Conservation (phyloP, 1,140 invertebrate species). For the Aleiodes sp. region DNA sequence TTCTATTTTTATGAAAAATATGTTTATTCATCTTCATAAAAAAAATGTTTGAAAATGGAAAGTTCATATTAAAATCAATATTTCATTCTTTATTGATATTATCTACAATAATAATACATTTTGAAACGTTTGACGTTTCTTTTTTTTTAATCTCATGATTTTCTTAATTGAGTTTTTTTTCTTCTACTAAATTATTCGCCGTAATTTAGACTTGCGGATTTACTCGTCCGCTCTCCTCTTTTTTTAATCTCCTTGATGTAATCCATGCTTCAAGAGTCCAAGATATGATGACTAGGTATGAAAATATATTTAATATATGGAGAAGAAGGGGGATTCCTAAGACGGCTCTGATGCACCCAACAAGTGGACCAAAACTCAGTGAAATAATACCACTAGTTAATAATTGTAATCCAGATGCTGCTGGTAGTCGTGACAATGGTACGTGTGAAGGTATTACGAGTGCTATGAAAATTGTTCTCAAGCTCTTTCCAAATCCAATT, state of each 20-base stretch:
- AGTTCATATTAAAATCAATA: too few relatives aligned
- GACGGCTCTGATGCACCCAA: slow-evolving; percentile 70
- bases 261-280: slow-evolving; percentile 66
- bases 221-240: neutral
- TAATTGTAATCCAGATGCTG: slow-evolving; percentile 71
- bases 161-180: too few relatives aligned
- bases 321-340: slow-evolving; percentile 66
- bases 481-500: slow-evolving; percentile 72
- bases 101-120: slow-evolving; percentile 15
- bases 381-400: slow-evolving; percentile 70
- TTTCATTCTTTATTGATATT: too few relatives aligned
- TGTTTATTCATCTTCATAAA: neutral
- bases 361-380: slow-evolving; percentile 67
- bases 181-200: too few relatives aligned
- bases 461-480: slow-evolving; percentile 74
- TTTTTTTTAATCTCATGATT: too few relatives aligned
- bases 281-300: slow-evolving; percentile 69
- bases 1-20: neutral
- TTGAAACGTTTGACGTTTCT: neutral
- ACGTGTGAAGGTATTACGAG: slow-evolving; percentile 74
- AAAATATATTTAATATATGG: slow-evolving; percentile 72
- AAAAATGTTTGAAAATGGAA: too few relatives aligned
- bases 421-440: slow-evolving; percentile 70
- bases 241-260: slow-evolving; percentile 17
- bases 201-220: too few relatives aligned